Evolutionary conservation across 2,113 vertebrate genomes (phyloP), one percentile per base, ranked within the genome.

Genomic region (Diadophis punctatus): DNA sequence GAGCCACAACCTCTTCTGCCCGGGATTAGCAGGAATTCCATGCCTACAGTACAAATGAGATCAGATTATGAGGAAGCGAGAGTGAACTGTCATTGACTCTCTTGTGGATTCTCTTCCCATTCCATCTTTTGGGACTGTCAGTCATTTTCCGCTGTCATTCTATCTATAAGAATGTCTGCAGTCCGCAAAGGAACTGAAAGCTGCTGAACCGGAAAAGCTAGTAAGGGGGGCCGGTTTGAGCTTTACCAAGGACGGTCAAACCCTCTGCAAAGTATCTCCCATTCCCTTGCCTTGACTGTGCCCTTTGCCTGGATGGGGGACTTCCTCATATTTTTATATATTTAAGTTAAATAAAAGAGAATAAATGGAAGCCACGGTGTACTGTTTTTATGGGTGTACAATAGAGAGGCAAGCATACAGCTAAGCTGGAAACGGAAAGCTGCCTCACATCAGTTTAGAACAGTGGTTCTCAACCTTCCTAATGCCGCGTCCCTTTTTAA

Each of bases 271-370:
- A 10, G n/a, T 25, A 39, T 23, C n/a, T 98, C 97, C 1, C 97
- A 97, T 95, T 98, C 98, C 93, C 97, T 97, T 53, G 98, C 91
- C 85, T 92, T 22, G 98, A 93, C 98, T 98, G 95, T 98, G 98
- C 53, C 97, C 98, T 1, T 95, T 98, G 98, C 86, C 98, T 98
- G 94, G 98, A 98, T 95, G 98, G 98, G 98, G 96, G 99, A 99
- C 97, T 98, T 99, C 92, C 99, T 99, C 3, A 86, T 93, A 93
- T 93, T 93, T 89, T 93, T 93, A 93, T 93, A 93, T 93, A 93
- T 90, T 92, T 92, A 92, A 92, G 60, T 93, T 86, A 93, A 93
- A 93, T 93, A 93, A 93, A 93, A 52, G 84, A 91, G 92, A 86
- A 63, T 90, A 90, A 93, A 86, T 49, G 46, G 88, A 86, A 98